Percentiles rank a stretch among this genome's conserved stretches.
These are phyloP conservation scores for Atopsyche davidsoni DNA, from an alignment of 1,140 invertebrate species.

Conservation along the genomic window DNA sequence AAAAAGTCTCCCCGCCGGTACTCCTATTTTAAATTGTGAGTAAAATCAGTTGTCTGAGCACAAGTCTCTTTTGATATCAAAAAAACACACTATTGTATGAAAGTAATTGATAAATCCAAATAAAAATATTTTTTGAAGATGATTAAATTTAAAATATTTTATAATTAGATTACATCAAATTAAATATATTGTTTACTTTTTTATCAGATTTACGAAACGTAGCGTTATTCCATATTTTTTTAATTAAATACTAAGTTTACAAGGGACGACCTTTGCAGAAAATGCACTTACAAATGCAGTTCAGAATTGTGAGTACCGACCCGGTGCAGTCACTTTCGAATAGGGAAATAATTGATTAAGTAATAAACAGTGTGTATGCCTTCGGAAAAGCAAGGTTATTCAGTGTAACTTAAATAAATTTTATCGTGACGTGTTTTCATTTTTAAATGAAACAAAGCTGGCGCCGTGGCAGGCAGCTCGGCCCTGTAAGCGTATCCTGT, in stretches of 20 bases:
- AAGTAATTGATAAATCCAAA: too few species aligned
- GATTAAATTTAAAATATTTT: too few species aligned
- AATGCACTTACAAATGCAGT: constrained; percentile 21
- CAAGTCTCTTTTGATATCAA: too few species aligned
- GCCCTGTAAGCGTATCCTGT: constrained; percentile 15
- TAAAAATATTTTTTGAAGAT: too few species aligned
- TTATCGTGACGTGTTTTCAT: constrained; percentile 13
- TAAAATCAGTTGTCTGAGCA: too few species aligned
- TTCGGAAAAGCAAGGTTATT: constrained; percentile 24
- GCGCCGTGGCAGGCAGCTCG: too few species aligned
- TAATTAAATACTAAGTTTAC: too few species aligned
- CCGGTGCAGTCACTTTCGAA: constrained; percentile 11
- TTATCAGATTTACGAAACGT: too few species aligned
- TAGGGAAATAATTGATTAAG: constrained; percentile 25
- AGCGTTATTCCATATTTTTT: too few species aligned
- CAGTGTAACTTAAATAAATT: constrained; percentile 7
- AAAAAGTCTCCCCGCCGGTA: too few species aligned
- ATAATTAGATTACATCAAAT: neutral
- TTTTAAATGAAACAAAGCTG: constrained; percentile 5
- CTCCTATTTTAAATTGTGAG: too few species aligned
- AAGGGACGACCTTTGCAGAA: constrained; percentile 21
- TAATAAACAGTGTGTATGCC: constrained; percentile 9
- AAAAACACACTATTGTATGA: too few species aligned
- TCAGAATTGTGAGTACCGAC: neutral
- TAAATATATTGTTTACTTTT: neutral